Evolutionary conservation across 2,797 vertebrate species (phyloP), one percentile per base, ranked within the genome.

Genomic region (Falco novaeseelandiae): DNA sequence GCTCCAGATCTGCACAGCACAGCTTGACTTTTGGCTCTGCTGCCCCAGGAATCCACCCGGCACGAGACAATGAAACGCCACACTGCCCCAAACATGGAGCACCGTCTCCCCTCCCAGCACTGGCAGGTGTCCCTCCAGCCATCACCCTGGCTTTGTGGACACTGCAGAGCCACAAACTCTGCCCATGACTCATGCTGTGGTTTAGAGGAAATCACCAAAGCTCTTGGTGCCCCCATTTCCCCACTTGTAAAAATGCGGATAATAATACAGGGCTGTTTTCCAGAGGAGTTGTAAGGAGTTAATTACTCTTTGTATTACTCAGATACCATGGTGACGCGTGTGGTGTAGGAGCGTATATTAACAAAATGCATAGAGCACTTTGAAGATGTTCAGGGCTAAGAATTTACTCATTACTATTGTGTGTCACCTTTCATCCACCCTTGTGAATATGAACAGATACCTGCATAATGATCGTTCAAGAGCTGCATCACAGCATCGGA

Each of bases 381-480:
- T 92, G 89, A 92, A 95, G 94, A 55, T 71, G 82, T 18, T 65
- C 27, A 4, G 83, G 72, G 72, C 73, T 77, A 87, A 92, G 89
- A 54, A 89, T 80, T 89, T 91, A 77, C 86, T 90, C 89, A 89
- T 89, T 76, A 74, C 89, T 81, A 54, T 55, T 71, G 74, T 77
- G 86, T 84, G 86, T 87, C 92, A 89, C 94, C 92, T 95, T 94
- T 95, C 94, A 95, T 92, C 94, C 92, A 84, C 92, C 92, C 94
- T 55, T 11, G 65, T 83, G 88, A 85, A 91, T 63, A 87, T 8
- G 70, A 62, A 46, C 63, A 81, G 92, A 92, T 84, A 87, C 94
- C 86, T 92, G 89, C 92, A 90, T 87, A 95, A 94, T 90, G 36
- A 94, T 20, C 14, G 3, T 11, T 32, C 14, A 6, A 11, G 66